Base-by-base conservation (phyloP, 2,113 vertebrate species). In the Lutjanus erythropterus region DNA sequence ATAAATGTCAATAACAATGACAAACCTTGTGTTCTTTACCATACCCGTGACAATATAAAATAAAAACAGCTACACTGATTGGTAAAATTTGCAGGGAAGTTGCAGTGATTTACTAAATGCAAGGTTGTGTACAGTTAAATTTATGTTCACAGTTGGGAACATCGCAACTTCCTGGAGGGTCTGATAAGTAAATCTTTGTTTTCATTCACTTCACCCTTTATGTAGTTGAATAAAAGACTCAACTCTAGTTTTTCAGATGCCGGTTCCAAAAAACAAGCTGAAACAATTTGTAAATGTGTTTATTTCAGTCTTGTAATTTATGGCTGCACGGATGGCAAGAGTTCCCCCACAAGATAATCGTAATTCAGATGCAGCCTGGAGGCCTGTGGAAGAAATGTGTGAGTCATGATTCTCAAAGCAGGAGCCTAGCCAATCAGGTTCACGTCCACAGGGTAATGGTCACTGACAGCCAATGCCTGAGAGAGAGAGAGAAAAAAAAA, bases 391-490 rank as follows among this genome's bases (percentile, higher is more conserved):
- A 3, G n/a, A 2, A 10, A 2, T 49, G 31, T 35, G 9, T 11
- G 47, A 9, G 39, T 23, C 18, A 2, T 3, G 25, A 16, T 18
- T 84, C 64, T 64, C 47, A 21, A 61, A 21, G 58, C 12, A 11
- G 11, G 2, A 56, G 42, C 9, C 11, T 0, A 27, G 9, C 52
- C 46, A 19, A 31, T 47, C 80, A 99, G 91, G 62, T 90, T 91
- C 93, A 98, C 95, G 83, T 98, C 96, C 0, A 99, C 97, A 0
- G 97, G 97, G 78, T 95, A 99, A 82, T 99, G 97, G 91, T 99
- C 98, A 0, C 97, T 99, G 80, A 99, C 94, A 27, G 95, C 96
- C 56, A 96, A 77, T 11, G 96, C 96, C 98, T 99, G 89, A 9
- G 79, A 39, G 69, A 0, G 2, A 46, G 9, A 0, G 2, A 88